Percentiles rank a stretch among this genome's conserved stretches.
phyloP scores from a whole-genome alignment of 2,888 invertebrate species.

The Chymomyza procnemis region DNA sequence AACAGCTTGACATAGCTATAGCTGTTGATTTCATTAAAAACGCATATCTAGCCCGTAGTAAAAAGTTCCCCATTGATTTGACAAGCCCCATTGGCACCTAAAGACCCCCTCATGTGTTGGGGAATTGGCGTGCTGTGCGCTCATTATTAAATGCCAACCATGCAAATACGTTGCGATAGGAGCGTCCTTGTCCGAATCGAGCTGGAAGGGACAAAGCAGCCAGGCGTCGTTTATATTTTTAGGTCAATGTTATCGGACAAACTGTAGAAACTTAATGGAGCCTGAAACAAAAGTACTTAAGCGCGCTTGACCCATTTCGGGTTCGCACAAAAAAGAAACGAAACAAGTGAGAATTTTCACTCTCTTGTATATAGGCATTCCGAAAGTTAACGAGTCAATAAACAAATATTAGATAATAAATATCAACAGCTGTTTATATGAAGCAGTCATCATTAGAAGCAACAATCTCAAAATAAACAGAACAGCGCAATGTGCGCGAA shows the following conservation, averaged over 20 bases:
- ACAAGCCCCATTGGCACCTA: conserved; percentile 5
- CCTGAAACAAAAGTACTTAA: conserved; percentile 5
- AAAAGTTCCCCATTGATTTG: conserved; percentile 20
- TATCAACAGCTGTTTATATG: conserved; percentile 18
- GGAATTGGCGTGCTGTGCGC: conserved; percentile 2
- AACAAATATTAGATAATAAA: neutral
- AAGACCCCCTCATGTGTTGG: conserved; percentile 1
- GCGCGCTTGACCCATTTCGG: neutral
- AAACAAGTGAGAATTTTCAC: neutral
- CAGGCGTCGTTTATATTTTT: conserved; percentile 8
- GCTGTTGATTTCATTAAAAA: conserved; percentile 26
- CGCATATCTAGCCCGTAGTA: conserved; percentile 4
- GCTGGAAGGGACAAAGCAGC: neutral
- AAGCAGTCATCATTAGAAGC: neutral
- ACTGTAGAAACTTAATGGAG: conserved; percentile 28
- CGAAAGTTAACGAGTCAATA: neutral
- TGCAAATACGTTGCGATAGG: neutral
- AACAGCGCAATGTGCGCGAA: neutral
- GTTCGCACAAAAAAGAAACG: neutral
- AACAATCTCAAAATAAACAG: neutral
- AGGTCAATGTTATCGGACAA: conserved; percentile 34
- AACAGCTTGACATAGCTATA: neutral
- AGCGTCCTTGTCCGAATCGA: neutral
- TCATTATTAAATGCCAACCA: neutral
- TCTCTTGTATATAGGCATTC: neutral